Base-by-base conservation (phyloP, 2,888 invertebrate genomes). In the Xestia c-nigrum region DNA sequence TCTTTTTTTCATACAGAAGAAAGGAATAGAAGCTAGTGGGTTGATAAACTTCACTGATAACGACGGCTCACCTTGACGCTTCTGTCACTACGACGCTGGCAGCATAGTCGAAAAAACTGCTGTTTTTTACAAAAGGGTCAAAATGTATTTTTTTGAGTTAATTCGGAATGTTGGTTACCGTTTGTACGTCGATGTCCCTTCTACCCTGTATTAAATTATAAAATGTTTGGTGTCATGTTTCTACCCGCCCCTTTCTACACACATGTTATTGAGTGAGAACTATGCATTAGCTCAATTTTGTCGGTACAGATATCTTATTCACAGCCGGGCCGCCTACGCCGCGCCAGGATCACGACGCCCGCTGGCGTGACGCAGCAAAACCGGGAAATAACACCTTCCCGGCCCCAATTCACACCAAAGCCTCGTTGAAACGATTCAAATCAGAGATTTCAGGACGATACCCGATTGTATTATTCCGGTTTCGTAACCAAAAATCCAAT, bases 401-500 rank as follows among this genome's bases (percentile, higher is more conserved):
- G 85, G 89, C 90, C 92, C 93, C 94, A 93, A 94, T 94, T 93
- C 95, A 93, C 94, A 92, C 93, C 91, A 94, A 95, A 95, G 94
- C 95, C 93, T 92, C 91, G 92, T 91, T 93, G 94, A 94, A 94
- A 94, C 93, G 96, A 96, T 96, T 96, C 95, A 95, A 96, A 96
- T 96, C 96, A 93, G 94, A 96, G 96, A 96, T 96, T 96, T 95
- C 94, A 94, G 94, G 94, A 95, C 94, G 94, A 96, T 95, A 95
- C 94, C 95, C 95, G 94, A 92, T 95, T 96, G 95, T 96, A 96
- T 96, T 96, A 96, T 96, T 96, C 96, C 96, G 95, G 95, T 95
- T 95, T 96, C 92, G 94, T 94, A 95, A 95, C 95, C 96, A 96
- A 96, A 96, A 96, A 96, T 96, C 96, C 96, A 96, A 96, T 96